Base-by-base conservation (phyloP, 2,113 vertebrate species). In the Stomatorhinus ivindoensis region DNA sequence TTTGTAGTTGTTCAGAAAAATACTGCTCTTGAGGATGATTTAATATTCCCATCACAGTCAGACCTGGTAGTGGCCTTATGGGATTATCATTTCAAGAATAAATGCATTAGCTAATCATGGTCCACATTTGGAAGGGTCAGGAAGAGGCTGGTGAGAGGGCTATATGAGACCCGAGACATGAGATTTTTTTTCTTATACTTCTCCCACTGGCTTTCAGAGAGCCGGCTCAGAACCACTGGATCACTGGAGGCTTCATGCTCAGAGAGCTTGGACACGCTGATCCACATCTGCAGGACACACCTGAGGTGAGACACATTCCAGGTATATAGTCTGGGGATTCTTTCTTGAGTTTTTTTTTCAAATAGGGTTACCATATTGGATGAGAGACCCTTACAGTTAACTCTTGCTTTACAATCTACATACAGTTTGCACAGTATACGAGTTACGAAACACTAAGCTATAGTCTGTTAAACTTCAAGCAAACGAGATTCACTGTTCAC, bases 281-380 rank as follows among this genome's bases (percentile, higher is more conserved):
- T 94, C 87, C 95, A 95, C 91, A 94, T 99, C 94, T 99, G 98
- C 92, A 95, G 95, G 93, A 98, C 96, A 0, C 98, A 99, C 95
- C 95, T 95, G 92, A 96, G 97, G 98, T 99, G 95, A 95, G 96
- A 65, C n/a, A 5, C 46, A 3, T 8, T 3, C 48, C 35, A 21
- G 27, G 1, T 27, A 48, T 1, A 47, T 11, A 44, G n/a, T 69
- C 0, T 87, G 27, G 15, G 48, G n/a, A 21, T 50, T 86, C 3
- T 46, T 42, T 2, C 80, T n/a, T 83, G 19, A 82, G 76, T 11
- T 42, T 39, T 3, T 0, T 17, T 82, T 21, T 3, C 27, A 82
- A 35, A 42, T 82, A 35, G 4, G 19, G 53, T 7, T 55, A 21
- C 53, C 53, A 2, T 21, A 55, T 55, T 24, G 53, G 19, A 19